phyloP scores from a whole-genome alignment of 2,113 vertebrate species.

The Corydoras sp. region DNA sequence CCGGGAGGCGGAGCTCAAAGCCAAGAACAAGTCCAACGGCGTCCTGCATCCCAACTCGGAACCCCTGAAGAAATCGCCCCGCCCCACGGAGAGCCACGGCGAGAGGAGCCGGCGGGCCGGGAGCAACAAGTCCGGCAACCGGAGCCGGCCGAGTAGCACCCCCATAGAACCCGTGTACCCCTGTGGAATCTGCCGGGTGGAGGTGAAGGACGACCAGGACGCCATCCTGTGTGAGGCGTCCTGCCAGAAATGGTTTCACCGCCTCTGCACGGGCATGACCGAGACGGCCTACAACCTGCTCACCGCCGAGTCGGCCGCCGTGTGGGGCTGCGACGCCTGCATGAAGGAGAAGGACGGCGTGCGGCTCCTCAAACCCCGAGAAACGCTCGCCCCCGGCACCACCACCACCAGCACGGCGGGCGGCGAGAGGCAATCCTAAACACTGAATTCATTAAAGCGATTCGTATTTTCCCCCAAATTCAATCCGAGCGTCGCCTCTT shows the following conservation, averaged over 20 bases:
- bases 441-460: not conserved
- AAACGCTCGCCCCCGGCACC: no score
- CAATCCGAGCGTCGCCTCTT: no score
- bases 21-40: slow-evolving; percentile 49
- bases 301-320: slow-evolving; percentile 71
- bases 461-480: not conserved
- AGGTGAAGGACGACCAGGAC: slow-evolving; percentile 79
- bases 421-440: slow-evolving; percentile 54
- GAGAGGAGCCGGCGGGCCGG: slow-evolving; percentile 44
- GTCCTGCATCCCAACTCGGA: slow-evolving; percentile 59
- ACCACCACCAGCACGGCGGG: slow-evolving; percentile 30
- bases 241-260: slow-evolving; percentile 82
- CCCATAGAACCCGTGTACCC: slow-evolving; percentile 65
- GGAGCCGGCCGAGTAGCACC: slow-evolving; percentile 56
- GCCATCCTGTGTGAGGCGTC: slow-evolving; percentile 79
- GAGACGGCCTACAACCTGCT: slow-evolving; percentile 78
- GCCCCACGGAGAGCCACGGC: slow-evolving; percentile 33
- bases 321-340: slow-evolving; percentile 80
- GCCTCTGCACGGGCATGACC: slow-evolving; percentile 80
- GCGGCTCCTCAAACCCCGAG: slow-evolving; percentile 65
- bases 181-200: slow-evolving; percentile 74
- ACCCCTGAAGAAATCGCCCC: slow-evolving; percentile 59
- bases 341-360: slow-evolving; percentile 72
- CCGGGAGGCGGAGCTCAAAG: slow-evolving; percentile 62
- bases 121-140: slow-evolving; percentile 54